Evolutionary conservation across 2,888 invertebrate species (phyloP).

Genomic region (Malacosoma neustria): DNA sequence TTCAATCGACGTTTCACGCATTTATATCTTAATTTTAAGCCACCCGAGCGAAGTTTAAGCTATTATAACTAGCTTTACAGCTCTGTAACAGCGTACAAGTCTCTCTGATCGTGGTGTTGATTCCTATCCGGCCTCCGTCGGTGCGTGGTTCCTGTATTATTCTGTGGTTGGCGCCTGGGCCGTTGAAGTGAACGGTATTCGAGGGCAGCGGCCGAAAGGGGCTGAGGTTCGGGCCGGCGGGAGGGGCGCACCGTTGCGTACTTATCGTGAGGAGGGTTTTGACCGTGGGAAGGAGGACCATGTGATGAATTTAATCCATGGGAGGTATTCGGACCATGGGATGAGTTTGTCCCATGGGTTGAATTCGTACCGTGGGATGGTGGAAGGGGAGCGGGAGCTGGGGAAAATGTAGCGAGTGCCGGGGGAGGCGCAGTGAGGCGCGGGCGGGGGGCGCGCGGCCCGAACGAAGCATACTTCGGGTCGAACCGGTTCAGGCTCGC

Average conservation of each 20-base stretch:
- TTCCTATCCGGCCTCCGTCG: slow-evolving; percentile 20
- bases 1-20: no score
- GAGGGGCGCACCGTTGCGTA: slow-evolving; percentile 59
- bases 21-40: slow-evolving; percentile 2
- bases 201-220: slow-evolving; percentile 68
- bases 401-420: slow-evolving; percentile 41
- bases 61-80: slow-evolving; percentile 24
- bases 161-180: slow-evolving; percentile 41
- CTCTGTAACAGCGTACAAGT: slow-evolving; percentile 83
- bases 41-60: not conserved
- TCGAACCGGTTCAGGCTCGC: slow-evolving; percentile 74
- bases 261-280: slow-evolving; percentile 26
- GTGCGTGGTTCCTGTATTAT: slow-evolving; percentile 26
- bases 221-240: slow-evolving; percentile 60
- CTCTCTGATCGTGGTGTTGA: slow-evolving; percentile 52
- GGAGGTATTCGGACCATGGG: slow-evolving; percentile 5
- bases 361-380: slow-evolving; percentile 15
- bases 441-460: slow-evolving; percentile 63
- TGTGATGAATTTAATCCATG: slow-evolving; percentile 30
- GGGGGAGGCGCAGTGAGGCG: slow-evolving; percentile 55
- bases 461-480: slow-evolving; percentile 75
- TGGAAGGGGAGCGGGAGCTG: slow-evolving; percentile 21
- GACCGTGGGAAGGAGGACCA: slow-evolving; percentile 11
- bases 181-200: slow-evolving; percentile 77
- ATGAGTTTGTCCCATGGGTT: slow-evolving; percentile 31